Evolutionary conservation across 2,888 invertebrate genomes (phyloP), one percentile per base, ranked within the genome.

Genomic region (Sipha maydis): DNA sequence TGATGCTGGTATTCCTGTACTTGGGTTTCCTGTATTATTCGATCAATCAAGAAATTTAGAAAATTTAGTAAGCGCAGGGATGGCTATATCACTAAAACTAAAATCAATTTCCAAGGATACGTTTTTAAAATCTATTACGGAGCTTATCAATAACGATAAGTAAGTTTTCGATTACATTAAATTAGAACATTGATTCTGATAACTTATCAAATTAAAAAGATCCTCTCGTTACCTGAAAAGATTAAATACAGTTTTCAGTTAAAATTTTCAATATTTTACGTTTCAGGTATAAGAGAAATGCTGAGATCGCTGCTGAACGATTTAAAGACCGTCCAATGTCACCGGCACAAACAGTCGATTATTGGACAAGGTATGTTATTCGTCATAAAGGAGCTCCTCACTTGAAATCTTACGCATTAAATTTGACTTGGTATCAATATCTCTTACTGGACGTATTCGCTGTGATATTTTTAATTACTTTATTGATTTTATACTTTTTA

Each of bases 1-100:
- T 9, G 83, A 83, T 21, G 71, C 83, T 38, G 82, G 82, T 25
- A 48, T 71, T 17, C 80, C 80, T 3, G 41, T 80, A 19, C 80
- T 80, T 19, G 69, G 80, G 19, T 41, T 80, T 38, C 80, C 83
- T 1, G 14, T 83, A 14, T 71, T 31, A 9, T 71, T 19, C 5
- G 83, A 83, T 48, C 83, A 83, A 4, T 28, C 21, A 5, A 83
- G 48, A 31, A 83, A 71, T 71, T 2, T 83, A 17, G 71, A 28
- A 11, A 31, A 71, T 54, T 83, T 83, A 31, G 48, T 54, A 1
- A 17, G 71, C 5, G 25, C 14, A 0, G 71, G 71, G 19, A 83
- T 83, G 54, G 41, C 83, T 9, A 83, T 71, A 25, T 71, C 71
- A 28, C 48, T 83, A 48, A 25, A 71, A 25, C 31, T 83, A 14